Evolutionary conservation across 2,888 invertebrate genomes (phyloP), one percentile per base, ranked within the genome.

Genomic region (Taphrorychus bicolor): DNA sequence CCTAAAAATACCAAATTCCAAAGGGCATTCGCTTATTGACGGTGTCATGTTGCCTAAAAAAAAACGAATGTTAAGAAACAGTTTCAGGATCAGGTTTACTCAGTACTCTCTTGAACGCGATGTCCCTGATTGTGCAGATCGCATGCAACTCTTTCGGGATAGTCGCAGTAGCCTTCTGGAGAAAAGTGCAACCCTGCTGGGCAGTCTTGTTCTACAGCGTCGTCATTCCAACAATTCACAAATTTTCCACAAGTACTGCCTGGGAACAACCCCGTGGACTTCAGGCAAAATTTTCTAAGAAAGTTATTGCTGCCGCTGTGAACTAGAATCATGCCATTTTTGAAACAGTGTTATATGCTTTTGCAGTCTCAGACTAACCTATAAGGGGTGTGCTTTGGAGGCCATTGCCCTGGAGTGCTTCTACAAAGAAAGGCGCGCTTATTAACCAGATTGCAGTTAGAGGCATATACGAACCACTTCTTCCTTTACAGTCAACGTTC

Each of bases 171-270:
- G 62, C 83, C 81, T 48, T 84, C 82, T 0, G 87, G 87, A 7
- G 75, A 75, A 80, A 91, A 91, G 48, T 88, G 76, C 5, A 90
- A 77, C 0, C 88, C 89, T 17, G 82, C 81, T 0, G 90, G 90
- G 70, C 91, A 91, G 40, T 87, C 85, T 76, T 89, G 87, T 74
- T 90, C 90, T 18, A 87, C 83, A 0, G 87, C 88, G 72, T 85
- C 84, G 0, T 87, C 90, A 72, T 91, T 89, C 91, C 91, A 91
- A 76, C 91, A 91, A 79, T 90, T 90, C 9, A 90, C 76, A 77
- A 88, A 91, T 74, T 85, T 87, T 49, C 85, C 85, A 74, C 91
- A 91, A 5, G 84, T 79, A 0, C 85, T 84, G 5, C 87, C 87
- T 0, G 89, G 86, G 71, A 89, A 88, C 76, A 89, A 89, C 5